Base-by-base conservation (phyloP, 2,888 invertebrate species). In the Napeogenes sylphis region DNA sequence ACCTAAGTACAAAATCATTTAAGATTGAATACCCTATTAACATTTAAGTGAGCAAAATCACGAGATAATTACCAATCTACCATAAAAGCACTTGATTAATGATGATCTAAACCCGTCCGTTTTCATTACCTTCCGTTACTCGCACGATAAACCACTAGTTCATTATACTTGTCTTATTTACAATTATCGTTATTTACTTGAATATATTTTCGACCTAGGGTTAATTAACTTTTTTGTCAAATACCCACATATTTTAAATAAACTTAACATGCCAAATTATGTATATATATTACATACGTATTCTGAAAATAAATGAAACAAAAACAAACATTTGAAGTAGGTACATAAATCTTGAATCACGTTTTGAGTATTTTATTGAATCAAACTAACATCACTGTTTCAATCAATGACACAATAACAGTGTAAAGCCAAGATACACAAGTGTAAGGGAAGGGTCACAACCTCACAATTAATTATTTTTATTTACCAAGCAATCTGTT, bases 401-500 rank as follows among this genome's bases (percentile, higher is more conserved):
- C 54, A 58, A 58, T 62, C 54, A 62, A 30, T n/a, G 55, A 21
- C 14, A 14, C 33, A 30, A 21, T 46, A 55, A 38, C 42, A 35
- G 14, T 54, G 58, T 53, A 8, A 55, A 58, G 54, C 42, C 56
- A 54, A 57, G 62, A 45, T 35, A n/a, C 42, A 54, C 58, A 55
- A 55, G 58, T 56, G 56, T 33, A 55, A 42, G 10, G 4, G 54
- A 61, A 62, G 62, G 65, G 63, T 60, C 63, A 58, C 35, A 35
- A 3, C 4, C 35, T 35, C 35, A 35, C 61, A 56, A 64, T 63
- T 63, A 65, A 68, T 69, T 66, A 70, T 63, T 69, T 64, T 57
- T 69, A 63, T 70, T 70, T 87, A 76, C 84, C 57, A 78, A 84
- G 82, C 85, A 85, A 86, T 87, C 85, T 76, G 71, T 55, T 57